Conservation (phyloP, 1,140 invertebrate species). For the Manduca sexta region DNA sequence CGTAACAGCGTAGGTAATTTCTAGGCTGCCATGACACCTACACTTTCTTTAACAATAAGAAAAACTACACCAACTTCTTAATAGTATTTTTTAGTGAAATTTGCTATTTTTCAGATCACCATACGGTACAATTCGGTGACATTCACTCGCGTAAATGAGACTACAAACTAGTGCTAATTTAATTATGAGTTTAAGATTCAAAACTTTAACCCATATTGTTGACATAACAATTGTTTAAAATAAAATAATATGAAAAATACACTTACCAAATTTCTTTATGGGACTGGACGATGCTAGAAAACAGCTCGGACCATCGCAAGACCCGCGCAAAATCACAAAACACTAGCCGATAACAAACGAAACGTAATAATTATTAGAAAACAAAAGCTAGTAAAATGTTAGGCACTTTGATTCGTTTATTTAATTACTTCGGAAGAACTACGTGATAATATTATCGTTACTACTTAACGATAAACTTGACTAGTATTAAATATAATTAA, state of each 20-base stretch:
- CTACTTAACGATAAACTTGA: neutral
- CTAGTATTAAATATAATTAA: neutral
- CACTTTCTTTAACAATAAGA: too few species aligned
- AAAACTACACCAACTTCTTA: too few species aligned
- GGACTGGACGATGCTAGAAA: slow-evolving; percentile 66
- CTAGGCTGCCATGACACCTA: too few species aligned
- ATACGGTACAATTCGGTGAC: too few species aligned
- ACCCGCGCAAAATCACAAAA: slow-evolving; percentile 46
- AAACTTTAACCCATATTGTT: neutral
- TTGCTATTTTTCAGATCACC: too few species aligned
- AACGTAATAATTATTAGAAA: slow-evolving; percentile 32
- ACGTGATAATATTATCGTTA: neutral
- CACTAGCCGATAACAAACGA: slow-evolving; percentile 40
- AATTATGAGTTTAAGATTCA: neutral
- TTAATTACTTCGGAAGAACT: slow-evolving; percentile 7
- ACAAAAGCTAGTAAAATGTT: slow-evolving; percentile 45
- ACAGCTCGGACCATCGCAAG: slow-evolving; percentile 65
- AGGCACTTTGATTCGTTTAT: slow-evolving; percentile 58
- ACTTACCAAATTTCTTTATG: slow-evolving; percentile 63
- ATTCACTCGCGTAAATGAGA: too few species aligned
- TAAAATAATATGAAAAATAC: neutral
- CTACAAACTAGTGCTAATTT: too few species aligned
- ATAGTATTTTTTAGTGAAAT: too few species aligned
- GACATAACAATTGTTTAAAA: neutral
- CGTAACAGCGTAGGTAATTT: too few species aligned